Evolutionary conservation across 2,888 invertebrate species (phyloP), one percentile per base, ranked within the genome.

Genomic region (Pteria penguin): DNA sequence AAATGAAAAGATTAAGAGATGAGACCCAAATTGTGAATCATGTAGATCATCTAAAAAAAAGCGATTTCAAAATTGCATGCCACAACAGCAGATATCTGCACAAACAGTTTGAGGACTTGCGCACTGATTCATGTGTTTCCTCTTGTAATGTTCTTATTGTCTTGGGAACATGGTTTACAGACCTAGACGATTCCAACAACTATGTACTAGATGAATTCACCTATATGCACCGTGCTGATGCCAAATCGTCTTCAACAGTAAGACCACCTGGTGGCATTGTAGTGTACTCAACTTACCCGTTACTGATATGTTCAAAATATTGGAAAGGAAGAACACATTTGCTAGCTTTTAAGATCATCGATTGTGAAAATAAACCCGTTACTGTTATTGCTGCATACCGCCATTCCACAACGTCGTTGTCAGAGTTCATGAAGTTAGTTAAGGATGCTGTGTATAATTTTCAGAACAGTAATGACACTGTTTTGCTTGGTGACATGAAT

Each of bases 1-100:
- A 71, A 54, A 71, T 71, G 71, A 29, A 27, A 32, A 14, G 71
- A 11, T n/a, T 71, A 33, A 57, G 68, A 58, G 58, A n/a, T 27
- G 26, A 2, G 2, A 62, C 29, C 29, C 54, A 31, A 52, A 54
- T 67, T 55, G 29, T 14, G 27, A 22, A 27, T 22, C 4, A 22
- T 4, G 26, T 8, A 31, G 14, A 54, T 8, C 36, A 3, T 24
- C 26, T n/a, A 14, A 33, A 5, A 4, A 33, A 54, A 58, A 26
- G 36, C 55, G 60, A 29, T 18, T 58, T 32, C 22, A 22, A 45
- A 27, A 57, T 62, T 45, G 36, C 60, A 27, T 54, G 18, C 24
- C 26, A 71, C 62, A 71, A 62, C 33, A 54, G 11, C 14, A 22
- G 71, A 62, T 33, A 22, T 5, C 27, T 70, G 22, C 24, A 70